Percentiles rank a stretch among this genome's conserved stretches.
These are phyloP conservation scores for Amphiura filiformis DNA, from an alignment of 35 echinoderm and acorn worm genomes.

Conservation along the genomic window DNA sequence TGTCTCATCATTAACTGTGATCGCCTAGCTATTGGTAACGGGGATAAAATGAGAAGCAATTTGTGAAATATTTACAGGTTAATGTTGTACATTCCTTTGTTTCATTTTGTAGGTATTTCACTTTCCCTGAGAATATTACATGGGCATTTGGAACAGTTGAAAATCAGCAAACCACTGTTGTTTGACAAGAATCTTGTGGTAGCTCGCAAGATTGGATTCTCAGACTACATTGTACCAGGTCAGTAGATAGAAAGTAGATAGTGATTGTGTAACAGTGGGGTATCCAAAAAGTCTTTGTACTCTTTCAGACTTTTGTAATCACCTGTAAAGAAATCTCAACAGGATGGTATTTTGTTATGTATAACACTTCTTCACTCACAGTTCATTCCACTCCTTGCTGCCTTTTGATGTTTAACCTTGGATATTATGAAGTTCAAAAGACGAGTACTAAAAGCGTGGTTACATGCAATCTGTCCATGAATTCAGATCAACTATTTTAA, in stretches of 20 bases:
- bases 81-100: not conserved
- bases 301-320: not conserved
- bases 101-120: conserved; percentile 44
- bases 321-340: not conserved
- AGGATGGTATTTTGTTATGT: not conserved
- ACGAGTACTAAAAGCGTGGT: too few relatives aligned
- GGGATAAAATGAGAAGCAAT: too few relatives aligned
- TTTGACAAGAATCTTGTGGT: conserved; percentile 46
- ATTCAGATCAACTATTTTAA: too few relatives aligned
- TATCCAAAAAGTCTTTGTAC: not conserved
- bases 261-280: not conserved
- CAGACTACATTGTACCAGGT: conserved; percentile 95
- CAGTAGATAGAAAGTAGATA: not conserved
- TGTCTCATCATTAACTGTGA: too few relatives aligned
- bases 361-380: not conserved
- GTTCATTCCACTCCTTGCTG: not conserved
- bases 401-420: too few relatives aligned
- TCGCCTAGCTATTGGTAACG: too few relatives aligned
- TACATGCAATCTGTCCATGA: too few relatives aligned
- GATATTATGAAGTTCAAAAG: too few relatives aligned
- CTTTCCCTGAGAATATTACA: conserved; percentile 59
- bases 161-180: conserved; percentile 46
- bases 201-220: conserved; percentile 76
- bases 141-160: conserved; percentile 61
- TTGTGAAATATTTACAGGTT: too few relatives aligned